Evolutionary conservation across 2,888 invertebrate species (phyloP).

Genomic region (Diachrysia chrysitis): DNA sequence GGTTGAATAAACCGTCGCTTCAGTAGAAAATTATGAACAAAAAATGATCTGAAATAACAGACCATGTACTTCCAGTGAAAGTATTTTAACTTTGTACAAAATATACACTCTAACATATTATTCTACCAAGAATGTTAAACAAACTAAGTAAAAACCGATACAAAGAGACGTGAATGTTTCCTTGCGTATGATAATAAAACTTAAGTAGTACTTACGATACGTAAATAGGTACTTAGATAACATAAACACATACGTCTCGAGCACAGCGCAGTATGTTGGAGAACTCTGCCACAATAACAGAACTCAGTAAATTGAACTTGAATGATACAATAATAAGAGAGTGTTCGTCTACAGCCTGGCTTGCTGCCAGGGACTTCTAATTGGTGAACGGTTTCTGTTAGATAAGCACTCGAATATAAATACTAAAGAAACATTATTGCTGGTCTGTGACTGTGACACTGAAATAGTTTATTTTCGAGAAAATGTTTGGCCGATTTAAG

Average conservation of each 20-base stretch:
- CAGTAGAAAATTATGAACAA: not conserved
- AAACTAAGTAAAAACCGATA: not conserved
- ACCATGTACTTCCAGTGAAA: not conserved
- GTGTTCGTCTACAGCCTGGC: not conserved
- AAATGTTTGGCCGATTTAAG: not conserved
- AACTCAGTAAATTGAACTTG: not conserved
- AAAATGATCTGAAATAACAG: not conserved
- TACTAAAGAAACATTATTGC: not conserved
- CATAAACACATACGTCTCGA: constrained; percentile 6
- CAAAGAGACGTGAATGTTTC: not conserved
- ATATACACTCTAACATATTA: not conserved
- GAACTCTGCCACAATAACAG: not conserved
- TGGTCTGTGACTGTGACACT: not conserved
- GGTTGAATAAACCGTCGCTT: not conserved
- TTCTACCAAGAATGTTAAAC: not conserved
- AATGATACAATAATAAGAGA: constrained; percentile 2
- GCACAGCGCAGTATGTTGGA: not conserved
- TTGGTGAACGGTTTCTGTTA: not conserved
- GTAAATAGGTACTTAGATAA: not conserved
- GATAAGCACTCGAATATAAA: not conserved
- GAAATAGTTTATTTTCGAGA: not conserved
- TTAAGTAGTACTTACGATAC: constrained; percentile 9
- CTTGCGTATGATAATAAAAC: not conserved
- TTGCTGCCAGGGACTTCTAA: not conserved
- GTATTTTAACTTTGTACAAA: constrained; percentile 1